These are phyloP conservation scores for Turdus rufiventris DNA, from an alignment of 2,113 vertebrate species.

Conservation along the genomic window DNA sequence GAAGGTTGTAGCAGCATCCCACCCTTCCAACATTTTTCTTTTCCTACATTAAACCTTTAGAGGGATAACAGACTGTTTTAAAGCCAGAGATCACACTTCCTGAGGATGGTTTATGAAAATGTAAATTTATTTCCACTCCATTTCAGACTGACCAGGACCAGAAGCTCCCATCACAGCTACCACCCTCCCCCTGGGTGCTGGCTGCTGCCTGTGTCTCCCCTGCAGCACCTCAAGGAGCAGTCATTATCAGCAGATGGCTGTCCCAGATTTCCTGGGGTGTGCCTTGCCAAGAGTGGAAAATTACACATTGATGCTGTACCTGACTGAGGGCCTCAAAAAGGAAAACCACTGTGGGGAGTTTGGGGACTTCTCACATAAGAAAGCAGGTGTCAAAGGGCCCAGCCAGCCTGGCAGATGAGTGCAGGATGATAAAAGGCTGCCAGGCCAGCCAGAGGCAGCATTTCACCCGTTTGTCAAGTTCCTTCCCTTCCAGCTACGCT, in stretches of 20 bases:
- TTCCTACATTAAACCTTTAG: neutral
- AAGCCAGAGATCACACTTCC: neutral
- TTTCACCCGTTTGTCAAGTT: neutral
- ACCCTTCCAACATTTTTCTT: neutral
- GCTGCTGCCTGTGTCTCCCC: neutral
- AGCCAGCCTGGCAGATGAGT: neutral
- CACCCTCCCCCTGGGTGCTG: neutral
- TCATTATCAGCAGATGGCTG: neutral
- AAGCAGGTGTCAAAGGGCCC: neutral
- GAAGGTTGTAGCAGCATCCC: neutral
- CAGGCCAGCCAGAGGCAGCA: conserved; percentile 4
- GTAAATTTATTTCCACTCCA: neutral
- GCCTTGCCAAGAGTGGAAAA: neutral
- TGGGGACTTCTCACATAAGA: conserved; percentile 38
- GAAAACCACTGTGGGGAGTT: neutral
- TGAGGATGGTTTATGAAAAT: accelerated
- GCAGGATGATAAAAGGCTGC: conserved; percentile 17
- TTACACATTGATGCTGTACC: neutral
- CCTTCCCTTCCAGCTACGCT: neutral
- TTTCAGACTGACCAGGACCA: neutral
- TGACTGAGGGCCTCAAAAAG: neutral
- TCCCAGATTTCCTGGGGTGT: neutral
- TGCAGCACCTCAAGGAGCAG: neutral
- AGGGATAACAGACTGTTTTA: neutral
- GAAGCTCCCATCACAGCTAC: neutral